Base-by-base conservation (phyloP, 2,797 vertebrate genomes). In the Xenops minutus region DNA sequence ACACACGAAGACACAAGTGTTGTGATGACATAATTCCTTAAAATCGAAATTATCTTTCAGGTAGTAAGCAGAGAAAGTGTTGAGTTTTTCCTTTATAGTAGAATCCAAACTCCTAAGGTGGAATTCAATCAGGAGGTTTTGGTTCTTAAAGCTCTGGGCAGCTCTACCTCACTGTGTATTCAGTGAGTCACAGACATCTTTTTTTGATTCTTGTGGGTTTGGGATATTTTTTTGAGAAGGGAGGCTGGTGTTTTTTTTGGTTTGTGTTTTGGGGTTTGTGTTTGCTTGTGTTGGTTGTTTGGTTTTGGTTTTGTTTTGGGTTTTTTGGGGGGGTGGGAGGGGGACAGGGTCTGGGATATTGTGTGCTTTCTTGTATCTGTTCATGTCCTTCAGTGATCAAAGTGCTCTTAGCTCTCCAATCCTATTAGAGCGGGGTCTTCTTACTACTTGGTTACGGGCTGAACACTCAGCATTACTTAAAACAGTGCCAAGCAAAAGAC, bases 131-230 rank as follows among this genome's bases (percentile, higher is more conserved):
- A 41, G 14, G 23, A 75, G 14, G 4, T 20, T 84, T 26, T 41
- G n/a, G 43, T 51, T 85, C 62, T 62, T 68, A 64, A 78, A 64
- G 24, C 9, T 81, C 37, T 51, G 46, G 23, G 3, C 14, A 44
- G 10, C 24, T 22, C 8, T 63, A 11, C 19, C 7, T 54, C 74
- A 81, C 18, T 74, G 20, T 43, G 82, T 85, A 34, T 52, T 84
- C 0, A 1, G 19, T 46, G 37, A 87, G n/a, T 27, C 48, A 59
- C 19, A 36, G 1, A 13, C 8, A 27, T 2, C 0, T 48, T 44
- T 54, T 54, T 51, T 48, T 27, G 8, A 58, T 69, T 61, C 30
- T 46, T 54, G 29, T 58, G 5, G 3, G 13, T 0, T 10, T 46
- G 44, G 44, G 44, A 11, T 44, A 21, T 22, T 71, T 67, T 26